Evolutionary conservation across 1,140 invertebrate species (phyloP), one percentile per base, ranked within the genome.

Genomic region (Drosophila dunni): DNA sequence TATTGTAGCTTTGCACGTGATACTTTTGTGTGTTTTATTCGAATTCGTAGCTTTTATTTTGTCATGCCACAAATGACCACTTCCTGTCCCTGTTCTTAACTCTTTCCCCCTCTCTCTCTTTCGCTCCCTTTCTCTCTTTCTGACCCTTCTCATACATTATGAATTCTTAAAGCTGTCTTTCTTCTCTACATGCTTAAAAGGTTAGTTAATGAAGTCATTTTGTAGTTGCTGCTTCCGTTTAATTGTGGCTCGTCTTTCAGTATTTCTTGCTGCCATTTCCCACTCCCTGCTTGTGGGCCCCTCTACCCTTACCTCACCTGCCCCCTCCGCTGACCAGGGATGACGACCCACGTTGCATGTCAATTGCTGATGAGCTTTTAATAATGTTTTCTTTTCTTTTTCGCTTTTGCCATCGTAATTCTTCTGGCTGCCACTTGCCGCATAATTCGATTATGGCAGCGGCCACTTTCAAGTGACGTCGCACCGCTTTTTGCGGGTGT

Each of bases 351-450:
- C 54, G 74, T 64, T 67, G 83, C 72, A 88, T 86, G 83, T 73
- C 83, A 86, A 86, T 86, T 86, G 83, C 83, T 86, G 83, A 86
- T 86, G 83, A 86, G 83, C 83, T 88, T 86, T 86, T 86, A 88
- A 86, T 83, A 88, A 85, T 85, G 83, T 77, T 88, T 81, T 77
- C 40, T 68, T 74, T 81, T 29, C 74, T 76, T 77, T 88, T 81
- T 77, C 40, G 74, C 79, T 81, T 29, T 78, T 76, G 83, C 76
- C 83, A 86, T 86, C 83, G 83, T 88, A 88, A 88, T 83, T 86
- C 83, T 86, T 79, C 33, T 67, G 45, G 73, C 51, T 62, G 76
- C 79, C 77, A 82, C 79, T 86, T 88, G 79, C 79, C 79, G 79
- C 79, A 88, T 83, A 83, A 86, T 86, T 86, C 72, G 79, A 86